A percentile compares a stretch with the other conserved stretches of the same genome.
These are phyloP conservation scores for Chelon labrosus DNA, from an alignment of 2,797 vertebrate genomes.

Conservation along the genomic window DNA sequence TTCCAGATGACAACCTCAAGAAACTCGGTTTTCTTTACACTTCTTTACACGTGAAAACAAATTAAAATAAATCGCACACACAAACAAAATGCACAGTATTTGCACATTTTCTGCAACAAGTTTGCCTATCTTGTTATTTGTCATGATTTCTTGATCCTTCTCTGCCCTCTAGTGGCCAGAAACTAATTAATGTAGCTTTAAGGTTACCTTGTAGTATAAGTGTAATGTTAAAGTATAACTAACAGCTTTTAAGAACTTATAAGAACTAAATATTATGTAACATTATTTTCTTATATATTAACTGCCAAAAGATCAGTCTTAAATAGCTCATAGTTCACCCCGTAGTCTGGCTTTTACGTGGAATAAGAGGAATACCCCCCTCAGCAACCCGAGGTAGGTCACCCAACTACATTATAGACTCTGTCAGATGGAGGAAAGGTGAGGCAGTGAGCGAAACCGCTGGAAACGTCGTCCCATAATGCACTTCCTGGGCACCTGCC, in stretches of 20 bases:
- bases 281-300: background rate
- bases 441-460: background rate
- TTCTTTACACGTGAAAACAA: too few species aligned
- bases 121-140: too few species aligned
- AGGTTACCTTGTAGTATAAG: background rate
- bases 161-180: background rate
- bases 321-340: background rate
- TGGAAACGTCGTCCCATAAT: slow-evolving; percentile 50
- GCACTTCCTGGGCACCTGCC: slow-evolving; percentile 53
- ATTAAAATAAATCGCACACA: too few species aligned
- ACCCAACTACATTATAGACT: slow-evolving; percentile 20
- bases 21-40: too few species aligned
- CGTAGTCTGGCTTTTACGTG: background rate
- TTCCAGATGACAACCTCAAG: too few species aligned
- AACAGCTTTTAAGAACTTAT: too few species aligned
- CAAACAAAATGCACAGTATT: too few species aligned
- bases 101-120: too few species aligned
- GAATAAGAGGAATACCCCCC: background rate
- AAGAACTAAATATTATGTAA: too few species aligned
- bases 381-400: slow-evolving; percentile 4
- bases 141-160: background rate
- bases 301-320: background rate
- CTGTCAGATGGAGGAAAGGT: slow-evolving; percentile 32
- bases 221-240: too few species aligned
- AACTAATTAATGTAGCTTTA: background rate